Evolutionary conservation across 2,888 invertebrate genomes (phyloP), one percentile per base, ranked within the genome.

Genomic region (Frankliniella fusca): DNA sequence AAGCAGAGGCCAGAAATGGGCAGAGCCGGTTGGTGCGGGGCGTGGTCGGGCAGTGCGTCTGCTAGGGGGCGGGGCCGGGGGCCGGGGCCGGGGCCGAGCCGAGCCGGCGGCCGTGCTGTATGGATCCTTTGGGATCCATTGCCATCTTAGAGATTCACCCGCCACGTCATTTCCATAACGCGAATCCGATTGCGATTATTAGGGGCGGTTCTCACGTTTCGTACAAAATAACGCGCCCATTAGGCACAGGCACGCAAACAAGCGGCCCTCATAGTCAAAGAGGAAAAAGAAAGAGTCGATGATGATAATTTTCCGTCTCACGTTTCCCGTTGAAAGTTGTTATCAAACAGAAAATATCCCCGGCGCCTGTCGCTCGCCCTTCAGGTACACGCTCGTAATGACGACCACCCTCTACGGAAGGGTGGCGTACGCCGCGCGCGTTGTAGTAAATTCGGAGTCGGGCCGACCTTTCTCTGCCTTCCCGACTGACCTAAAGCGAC

Each of bases 401-500:
- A 38, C 38, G 38, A 38, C 38, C 38, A 38, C 38, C 2, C 38
- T 38, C 5, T 38, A 38, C 38, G n/a, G n/a, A n/a, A n/a, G n/a
- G n/a, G n/a, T n/a, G n/a, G n/a, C n/a, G n/a, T n/a, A n/a, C n/a
- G n/a, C n/a, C n/a, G n/a, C n/a, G 38, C 38, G 38, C 38, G 38
- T 5, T 38, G 38, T 38, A 38, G 38, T 38, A 38, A 38, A 38
- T 38, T 38, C 38, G 3, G 38, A 38, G 38, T 38, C 38, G 38
- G 38, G 38, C 38, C 38, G 38, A 38, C 38, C 38, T 38, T 38
- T 38, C 38, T 38, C 38, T 38, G 2, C 38, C 38, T 38, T 2
- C 54, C 70, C 23, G 70, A 70, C 70, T 70, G 54, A 54, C 12
- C 54, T n/a, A 70, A 70, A 70, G 70, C 23, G 70, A 70, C 70